phyloP scores from a whole-genome alignment of 53 echinoderm and acorn worm genomes.

The Glandiceps talaboti region DNA sequence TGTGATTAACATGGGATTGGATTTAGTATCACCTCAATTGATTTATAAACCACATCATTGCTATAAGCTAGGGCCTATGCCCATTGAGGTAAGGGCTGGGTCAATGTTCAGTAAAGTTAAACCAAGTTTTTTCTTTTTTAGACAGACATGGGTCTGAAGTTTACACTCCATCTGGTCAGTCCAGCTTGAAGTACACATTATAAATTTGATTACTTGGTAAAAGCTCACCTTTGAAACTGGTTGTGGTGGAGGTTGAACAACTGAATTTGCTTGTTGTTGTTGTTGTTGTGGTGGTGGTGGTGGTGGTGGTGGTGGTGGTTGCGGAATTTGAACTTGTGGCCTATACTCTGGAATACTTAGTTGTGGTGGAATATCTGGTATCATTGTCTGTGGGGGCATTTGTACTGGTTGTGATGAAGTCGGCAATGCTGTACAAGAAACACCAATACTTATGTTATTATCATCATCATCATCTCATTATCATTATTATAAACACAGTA shows the following conservation, averaged over 20 bases:
- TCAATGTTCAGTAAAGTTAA: too few species aligned
- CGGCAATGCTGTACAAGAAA: too few species aligned
- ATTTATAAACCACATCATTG: conserved; percentile 34
- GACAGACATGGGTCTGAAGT: too few species aligned
- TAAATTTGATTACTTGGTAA: too few species aligned
- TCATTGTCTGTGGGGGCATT: too few species aligned
- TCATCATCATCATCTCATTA: too few species aligned
- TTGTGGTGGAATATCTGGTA: not conserved
- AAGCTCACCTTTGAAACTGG: conserved; percentile 30
- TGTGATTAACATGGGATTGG: conserved; percentile 65
- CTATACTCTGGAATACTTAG: not conserved
- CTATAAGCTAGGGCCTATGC: not conserved
- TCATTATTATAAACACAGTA: too few species aligned
- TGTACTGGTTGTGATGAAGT: conserved; percentile 7
- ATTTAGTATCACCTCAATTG: conserved; percentile 59
- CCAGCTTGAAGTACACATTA: too few species aligned
- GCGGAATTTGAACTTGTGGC: conserved; percentile 21
- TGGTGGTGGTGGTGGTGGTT: too few species aligned
- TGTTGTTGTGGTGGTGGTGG: conserved; percentile 25
- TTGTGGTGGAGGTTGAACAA: conserved; percentile 18
- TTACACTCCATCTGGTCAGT: too few species aligned
- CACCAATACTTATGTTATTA: too few species aligned
- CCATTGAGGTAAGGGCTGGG: not conserved
- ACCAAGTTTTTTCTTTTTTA: too few species aligned
- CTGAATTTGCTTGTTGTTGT: conserved; percentile 8